A percentile compares a stretch with the other conserved stretches of the same genome.
These are phyloP conservation scores for Bacillus rossius DNA, from an alignment of 1,140 invertebrate genomes.

Conservation along the genomic window DNA sequence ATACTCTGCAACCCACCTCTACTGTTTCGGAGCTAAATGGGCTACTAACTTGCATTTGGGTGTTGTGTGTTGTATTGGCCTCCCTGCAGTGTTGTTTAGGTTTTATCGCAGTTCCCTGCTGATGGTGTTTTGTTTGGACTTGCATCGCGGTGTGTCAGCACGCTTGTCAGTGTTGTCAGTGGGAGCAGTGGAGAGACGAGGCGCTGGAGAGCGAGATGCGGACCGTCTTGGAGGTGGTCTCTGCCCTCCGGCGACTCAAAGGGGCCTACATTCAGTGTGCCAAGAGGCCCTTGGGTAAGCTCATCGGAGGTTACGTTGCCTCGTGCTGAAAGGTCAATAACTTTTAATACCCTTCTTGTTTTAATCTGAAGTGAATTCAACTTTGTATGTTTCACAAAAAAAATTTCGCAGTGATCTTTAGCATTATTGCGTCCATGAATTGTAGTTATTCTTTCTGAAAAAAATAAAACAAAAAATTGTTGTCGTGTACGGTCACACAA, in stretches of 20 bases:
- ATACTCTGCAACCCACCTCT: too few relatives aligned
- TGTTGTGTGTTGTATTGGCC: too few relatives aligned
- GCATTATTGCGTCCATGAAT: constrained; percentile 21
- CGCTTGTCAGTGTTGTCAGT: too few relatives aligned
- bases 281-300: constrained; percentile 42
- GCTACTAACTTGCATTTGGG: too few relatives aligned
- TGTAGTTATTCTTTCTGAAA: constrained; percentile 19
- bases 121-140: too few relatives aligned
- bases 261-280: constrained; percentile 52
- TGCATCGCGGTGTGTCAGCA: too few relatives aligned
- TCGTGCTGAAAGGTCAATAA: background rate
- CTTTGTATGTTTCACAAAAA: constrained; percentile 39
- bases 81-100: too few relatives aligned
- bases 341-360: constrained; percentile 15
- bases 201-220: constrained; percentile 50
- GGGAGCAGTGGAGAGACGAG: constrained; percentile 37
- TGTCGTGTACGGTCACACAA: too few relatives aligned
- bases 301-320: background rate
- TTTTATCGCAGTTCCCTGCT: too few relatives aligned
- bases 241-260: constrained; percentile 54
- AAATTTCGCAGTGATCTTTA: constrained; percentile 29
- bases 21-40: too few relatives aligned
- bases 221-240: constrained; percentile 49
- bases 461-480: constrained; percentile 8
- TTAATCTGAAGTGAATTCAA: constrained; percentile 7